These are phyloP conservation scores for Adelges cooleyi DNA, from an alignment of 1,140 invertebrate genomes.

Conservation along the genomic window DNA sequence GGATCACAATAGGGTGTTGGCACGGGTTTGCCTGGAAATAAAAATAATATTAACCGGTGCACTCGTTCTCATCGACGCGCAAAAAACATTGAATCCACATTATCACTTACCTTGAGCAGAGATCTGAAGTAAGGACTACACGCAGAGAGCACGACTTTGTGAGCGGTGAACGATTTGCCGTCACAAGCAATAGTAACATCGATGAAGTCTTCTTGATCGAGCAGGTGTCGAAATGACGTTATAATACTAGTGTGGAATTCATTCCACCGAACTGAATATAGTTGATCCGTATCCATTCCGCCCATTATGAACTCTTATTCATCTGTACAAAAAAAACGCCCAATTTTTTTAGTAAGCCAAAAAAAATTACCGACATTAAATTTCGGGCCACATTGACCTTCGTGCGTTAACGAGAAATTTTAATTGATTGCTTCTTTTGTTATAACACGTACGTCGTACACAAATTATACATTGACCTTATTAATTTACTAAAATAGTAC, in stretches of 20 bases:
- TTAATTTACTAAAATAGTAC: too few species aligned
- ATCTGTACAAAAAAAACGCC: constrained; percentile 3
- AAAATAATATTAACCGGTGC: too few species aligned
- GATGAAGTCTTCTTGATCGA: constrained; percentile 76
- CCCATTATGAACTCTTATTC: constrained; percentile 37
- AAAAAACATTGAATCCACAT: too few species aligned
- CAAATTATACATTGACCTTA: too few species aligned
- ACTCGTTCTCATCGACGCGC: too few species aligned
- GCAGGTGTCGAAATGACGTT: constrained; percentile 69
- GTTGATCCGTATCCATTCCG: constrained; percentile 59
- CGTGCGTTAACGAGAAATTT: too few species aligned
- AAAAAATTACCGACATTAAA: too few species aligned
- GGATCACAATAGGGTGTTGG: constrained; percentile 84
- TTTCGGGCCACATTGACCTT: too few species aligned
- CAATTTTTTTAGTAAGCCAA: too few species aligned
- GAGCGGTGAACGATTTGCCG: constrained; percentile 73
- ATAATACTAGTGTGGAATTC: constrained; percentile 83
- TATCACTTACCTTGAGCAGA: constrained; percentile 56
- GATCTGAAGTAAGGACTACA: constrained; percentile 85
- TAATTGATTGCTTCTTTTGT: too few species aligned
- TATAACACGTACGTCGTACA: too few species aligned
- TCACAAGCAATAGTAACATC: constrained; percentile 88
- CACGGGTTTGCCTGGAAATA: constrained; percentile 68
- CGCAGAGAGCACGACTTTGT: constrained; percentile 76
- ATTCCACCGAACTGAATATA: constrained; percentile 86